Base-by-base conservation (phyloP, 1,140 invertebrate genomes). In the Forficula auricularia region DNA sequence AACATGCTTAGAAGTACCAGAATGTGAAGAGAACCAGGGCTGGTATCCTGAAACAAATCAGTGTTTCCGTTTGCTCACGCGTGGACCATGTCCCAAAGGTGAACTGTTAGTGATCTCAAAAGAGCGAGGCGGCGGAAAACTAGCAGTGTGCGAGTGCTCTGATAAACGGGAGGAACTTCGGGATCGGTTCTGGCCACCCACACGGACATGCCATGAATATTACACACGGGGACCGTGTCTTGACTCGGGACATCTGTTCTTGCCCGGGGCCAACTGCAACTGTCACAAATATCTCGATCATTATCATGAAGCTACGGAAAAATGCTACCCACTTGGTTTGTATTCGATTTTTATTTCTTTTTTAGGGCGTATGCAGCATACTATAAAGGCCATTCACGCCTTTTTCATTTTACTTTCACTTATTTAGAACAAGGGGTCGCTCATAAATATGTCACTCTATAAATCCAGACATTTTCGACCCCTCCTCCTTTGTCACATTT, bases 241-340 rank as follows among this genome's bases (percentile, higher is more conserved):
- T 22, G 72, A 75, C 53, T 64, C 63, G 2, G 82, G 82, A 0
- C 69, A 77, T 54, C 58, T 85, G 31, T 84, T 84, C 56, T 57
- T 85, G 41, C 79, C 81, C 0, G 73, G 73, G 4, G 71, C 72
- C 1, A 61, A 57, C 3, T 86, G 82, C 52, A 80, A 79, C 16
- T 86, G 82, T 49, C 65, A 74, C 42, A 47, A 57, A 2, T 61
- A 70, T 45, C 50, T 85, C 48, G 76, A 79, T 2, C 78, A 85
- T 51, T 85, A 77, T 57, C 69, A 83, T 52, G 64, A 69, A 16
- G 56, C 61, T 0, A 77, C 72, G 13, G 58, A 66, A 35, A 70
- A 71, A 53, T 86, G 82, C 56, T 85, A 76, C 56, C 75, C 79
- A 57, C 61, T 84, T 53, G 80, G 80, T 81, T 65, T 68, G 54